A percentile compares a stretch with the other conserved stretches of the same genome.
Evolutionary conservation across 2,888 invertebrate species (phyloP).

Genomic region (Aplocera efformata): DNA sequence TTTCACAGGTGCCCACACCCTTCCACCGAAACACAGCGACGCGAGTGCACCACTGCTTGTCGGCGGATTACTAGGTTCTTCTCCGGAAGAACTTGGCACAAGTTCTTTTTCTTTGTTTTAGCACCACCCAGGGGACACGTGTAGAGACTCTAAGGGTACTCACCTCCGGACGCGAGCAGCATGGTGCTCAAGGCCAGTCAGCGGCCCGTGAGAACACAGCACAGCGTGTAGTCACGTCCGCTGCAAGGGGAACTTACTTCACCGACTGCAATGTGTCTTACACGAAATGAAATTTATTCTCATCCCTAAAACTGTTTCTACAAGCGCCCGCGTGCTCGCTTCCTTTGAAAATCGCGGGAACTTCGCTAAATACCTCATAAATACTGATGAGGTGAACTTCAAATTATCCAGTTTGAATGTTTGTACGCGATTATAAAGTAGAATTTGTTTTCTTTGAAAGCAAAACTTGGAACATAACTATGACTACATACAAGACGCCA

Average conservation of each 20-base stretch:
- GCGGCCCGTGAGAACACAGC: constrained; percentile 16
- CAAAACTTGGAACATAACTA: no score
- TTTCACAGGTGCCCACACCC: no score
- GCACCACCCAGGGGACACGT: no score
- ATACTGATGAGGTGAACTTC: constrained; percentile 12
- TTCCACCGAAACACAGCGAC: no score
- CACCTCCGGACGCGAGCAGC: no score
- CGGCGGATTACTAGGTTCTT: no score
- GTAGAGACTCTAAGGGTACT: no score
- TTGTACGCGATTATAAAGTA: neutral
- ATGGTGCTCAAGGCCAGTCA: constrained; percentile 11
- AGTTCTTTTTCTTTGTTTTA: no score
- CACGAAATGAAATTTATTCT: constrained; percentile 46
- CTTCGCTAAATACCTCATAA: constrained; percentile 15
- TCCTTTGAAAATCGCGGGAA: constrained; percentile 9
- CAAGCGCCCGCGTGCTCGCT: constrained; percentile 11
- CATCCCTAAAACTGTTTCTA: constrained; percentile 37
- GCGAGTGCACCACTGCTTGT: no score
- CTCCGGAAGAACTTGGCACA: no score
- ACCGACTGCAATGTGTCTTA: constrained; percentile 50
- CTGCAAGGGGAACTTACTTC: constrained; percentile 40
- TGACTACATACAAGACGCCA: no score
- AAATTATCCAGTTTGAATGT: neutral
- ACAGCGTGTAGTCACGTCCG: constrained; percentile 39
- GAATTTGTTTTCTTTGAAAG: no score